phyloP scores from a whole-genome alignment of 2,113 vertebrate genomes.

The Stigmatopora argus region DNA sequence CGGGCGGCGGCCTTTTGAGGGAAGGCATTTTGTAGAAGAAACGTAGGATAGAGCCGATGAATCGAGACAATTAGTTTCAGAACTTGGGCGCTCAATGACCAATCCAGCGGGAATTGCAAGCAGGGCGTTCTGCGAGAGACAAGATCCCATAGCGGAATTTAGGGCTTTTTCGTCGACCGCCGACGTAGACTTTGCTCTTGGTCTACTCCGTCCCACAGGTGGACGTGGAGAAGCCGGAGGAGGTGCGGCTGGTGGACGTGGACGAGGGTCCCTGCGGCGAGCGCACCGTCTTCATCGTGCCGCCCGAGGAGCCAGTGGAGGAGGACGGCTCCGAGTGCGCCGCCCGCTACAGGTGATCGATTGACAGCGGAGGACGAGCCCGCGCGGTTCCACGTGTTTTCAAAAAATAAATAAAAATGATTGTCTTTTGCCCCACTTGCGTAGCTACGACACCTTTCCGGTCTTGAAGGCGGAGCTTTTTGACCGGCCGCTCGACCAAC shows the following conservation, averaged over 20 bases:
- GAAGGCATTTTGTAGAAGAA: too few species aligned
- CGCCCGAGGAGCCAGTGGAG: slow-evolving; percentile 79
- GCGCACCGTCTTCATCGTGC: slow-evolving; percentile 91
- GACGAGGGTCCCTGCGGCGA: slow-evolving; percentile 83
- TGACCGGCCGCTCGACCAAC: slow-evolving; percentile 78
- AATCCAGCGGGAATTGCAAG: too few species aligned
- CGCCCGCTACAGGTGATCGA: slow-evolving; percentile 76
- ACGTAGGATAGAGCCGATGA: too few species aligned
- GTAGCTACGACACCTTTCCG: slow-evolving; percentile 87
- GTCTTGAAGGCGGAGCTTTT: slow-evolving; percentile 76
- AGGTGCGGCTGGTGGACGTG: slow-evolving; percentile 76
- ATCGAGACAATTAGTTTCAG: too few species aligned
- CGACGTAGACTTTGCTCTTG: too few species aligned
- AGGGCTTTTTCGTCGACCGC: too few species aligned
- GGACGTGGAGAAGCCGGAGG: slow-evolving; percentile 85
- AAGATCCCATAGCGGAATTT: too few species aligned
- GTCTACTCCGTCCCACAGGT: slow-evolving; percentile 47
- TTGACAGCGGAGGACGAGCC: neutral
- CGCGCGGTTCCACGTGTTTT: neutral
- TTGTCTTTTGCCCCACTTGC: neutral
- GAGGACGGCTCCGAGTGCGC: slow-evolving; percentile 72
- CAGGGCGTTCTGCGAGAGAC: too few species aligned
- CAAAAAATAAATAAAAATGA: too few species aligned
- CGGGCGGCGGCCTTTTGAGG: too few species aligned
- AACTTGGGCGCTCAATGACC: too few species aligned